Percentiles rank a stretch among this genome's conserved stretches.
These are phyloP conservation scores for Achatina immaculata DNA, from an alignment of 1,140 invertebrate genomes.

Conservation along the genomic window DNA sequence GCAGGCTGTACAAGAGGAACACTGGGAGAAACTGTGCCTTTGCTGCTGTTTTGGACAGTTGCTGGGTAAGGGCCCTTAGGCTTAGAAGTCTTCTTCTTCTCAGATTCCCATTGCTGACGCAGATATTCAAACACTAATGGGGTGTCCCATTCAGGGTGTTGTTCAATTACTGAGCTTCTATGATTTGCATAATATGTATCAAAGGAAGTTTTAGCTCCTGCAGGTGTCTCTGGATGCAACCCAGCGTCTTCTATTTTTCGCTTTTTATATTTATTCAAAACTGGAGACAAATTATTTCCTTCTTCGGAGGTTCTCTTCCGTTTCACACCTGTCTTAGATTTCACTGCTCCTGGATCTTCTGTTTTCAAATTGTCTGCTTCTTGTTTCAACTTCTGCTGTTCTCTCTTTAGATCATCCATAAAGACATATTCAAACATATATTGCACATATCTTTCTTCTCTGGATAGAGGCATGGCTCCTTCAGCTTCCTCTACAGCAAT, in stretches of 20 bases:
- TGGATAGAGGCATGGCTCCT: slow-evolving; percentile 61
- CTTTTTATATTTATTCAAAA: slow-evolving; percentile 1
- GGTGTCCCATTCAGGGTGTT: slow-evolving; percentile 67
- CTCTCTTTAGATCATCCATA: slow-evolving; percentile 45
- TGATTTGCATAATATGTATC: slow-evolving; percentile 67
- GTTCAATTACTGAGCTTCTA: slow-evolving; percentile 55
- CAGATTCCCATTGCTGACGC: slow-evolving; percentile 67
- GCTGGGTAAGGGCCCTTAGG: neutral
- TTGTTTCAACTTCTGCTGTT: slow-evolving; percentile 39
- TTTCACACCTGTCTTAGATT: slow-evolving; percentile 26
- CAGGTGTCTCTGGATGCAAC: neutral
- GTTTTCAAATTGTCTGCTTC: slow-evolving; percentile 25
- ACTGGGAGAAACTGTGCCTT: neutral
- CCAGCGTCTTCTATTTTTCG: slow-evolving; percentile 19
- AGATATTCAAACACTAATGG: slow-evolving; percentile 62
- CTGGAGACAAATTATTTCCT: slow-evolving; percentile 1
- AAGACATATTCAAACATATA: slow-evolving; percentile 63
- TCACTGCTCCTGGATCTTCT: neutral
- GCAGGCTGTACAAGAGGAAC: neutral
- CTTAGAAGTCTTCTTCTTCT: slow-evolving; percentile 62
- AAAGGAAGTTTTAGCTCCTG: slow-evolving; percentile 59
- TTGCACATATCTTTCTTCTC: slow-evolving; percentile 59
- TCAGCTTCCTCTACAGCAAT: slow-evolving; percentile 74
- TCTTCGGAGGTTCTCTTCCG: slow-evolving; percentile 43
- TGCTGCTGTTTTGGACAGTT: neutral